Evolutionary conservation across 1,140 invertebrate genomes (phyloP).

Genomic region (Danaus plexippus): DNA sequence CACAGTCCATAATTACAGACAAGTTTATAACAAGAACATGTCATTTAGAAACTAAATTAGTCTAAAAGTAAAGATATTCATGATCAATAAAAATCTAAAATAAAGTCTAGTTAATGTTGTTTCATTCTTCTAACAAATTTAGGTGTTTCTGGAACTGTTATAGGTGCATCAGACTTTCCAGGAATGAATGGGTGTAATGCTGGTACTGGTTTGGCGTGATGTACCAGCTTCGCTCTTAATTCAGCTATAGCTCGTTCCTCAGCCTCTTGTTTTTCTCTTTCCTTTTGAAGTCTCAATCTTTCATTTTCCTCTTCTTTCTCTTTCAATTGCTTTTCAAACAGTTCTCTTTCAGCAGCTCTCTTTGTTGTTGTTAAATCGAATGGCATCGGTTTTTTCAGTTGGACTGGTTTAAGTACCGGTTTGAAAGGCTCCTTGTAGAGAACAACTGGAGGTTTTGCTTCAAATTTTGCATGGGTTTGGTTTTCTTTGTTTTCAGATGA

Average conservation of each 20-base stretch:
- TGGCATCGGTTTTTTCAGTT: conserved; percentile 36
- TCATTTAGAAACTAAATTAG: background rate
- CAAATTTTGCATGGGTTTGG: conserved; percentile 37
- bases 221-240: conserved; percentile 49
- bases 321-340: conserved; percentile 50
- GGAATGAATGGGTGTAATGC: conserved; percentile 38
- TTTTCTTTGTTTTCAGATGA: conserved; percentile 65
- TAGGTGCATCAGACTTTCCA: conserved; percentile 35
- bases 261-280: conserved; percentile 38
- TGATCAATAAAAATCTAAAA: conserved; percentile 4
- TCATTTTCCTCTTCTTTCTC: conserved; percentile 54
- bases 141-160: conserved; percentile 58
- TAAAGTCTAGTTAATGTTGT: conserved; percentile 26
- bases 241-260: conserved; percentile 43
- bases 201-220: conserved; percentile 57
- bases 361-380: conserved; percentile 57
- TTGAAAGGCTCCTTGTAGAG: conserved; percentile 63
- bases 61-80: conserved; percentile 10
- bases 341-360: conserved; percentile 49
- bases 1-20: background rate
- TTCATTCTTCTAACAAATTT: conserved; percentile 55
- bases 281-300: conserved; percentile 33
- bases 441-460: conserved; percentile 48
- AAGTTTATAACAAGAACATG: too few species aligned
- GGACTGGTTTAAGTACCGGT: conserved; percentile 36